Evolutionary conservation across 37 sponge, comb jelly and placozoan species (phyloP).

Genomic region (Bolinopsis microptera): DNA sequence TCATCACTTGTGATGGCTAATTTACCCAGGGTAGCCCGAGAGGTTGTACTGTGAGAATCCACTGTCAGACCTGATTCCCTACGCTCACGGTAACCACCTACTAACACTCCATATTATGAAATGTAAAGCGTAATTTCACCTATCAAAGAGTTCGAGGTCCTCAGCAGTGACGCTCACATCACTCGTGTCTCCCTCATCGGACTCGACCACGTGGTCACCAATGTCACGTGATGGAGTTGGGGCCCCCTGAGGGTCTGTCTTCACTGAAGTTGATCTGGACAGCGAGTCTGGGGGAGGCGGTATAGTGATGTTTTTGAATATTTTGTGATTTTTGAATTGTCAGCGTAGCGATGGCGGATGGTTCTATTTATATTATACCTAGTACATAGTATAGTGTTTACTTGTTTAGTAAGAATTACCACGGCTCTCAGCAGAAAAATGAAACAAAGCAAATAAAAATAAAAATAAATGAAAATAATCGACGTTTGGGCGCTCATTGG

Average conservation of each 20-base stretch:
- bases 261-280: background rate
- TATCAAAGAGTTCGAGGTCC: constrained; percentile 39
- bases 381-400: no score
- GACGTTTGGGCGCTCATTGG: no score
- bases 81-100: background rate
- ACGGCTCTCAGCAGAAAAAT: no score
- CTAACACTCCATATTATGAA: no score
- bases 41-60: background rate
- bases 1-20: background rate
- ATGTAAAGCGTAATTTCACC: no score
- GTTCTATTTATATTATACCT: no score
- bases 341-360: no score
- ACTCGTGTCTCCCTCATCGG: constrained; percentile 2
- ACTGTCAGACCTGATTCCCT: background rate
- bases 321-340: no score
- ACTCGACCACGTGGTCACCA: background rate
- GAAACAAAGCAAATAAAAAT: no score
- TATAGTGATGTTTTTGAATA: background rate
- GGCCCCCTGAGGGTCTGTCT: background rate
- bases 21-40: background rate
- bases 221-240: background rate
- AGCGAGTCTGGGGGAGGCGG: background rate
- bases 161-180: constrained; percentile 64
- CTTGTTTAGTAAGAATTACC: no score
- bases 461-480: no score